Conservation (phyloP, 2,113 vertebrate genomes). For the Pachycephala philippinensis region DNA sequence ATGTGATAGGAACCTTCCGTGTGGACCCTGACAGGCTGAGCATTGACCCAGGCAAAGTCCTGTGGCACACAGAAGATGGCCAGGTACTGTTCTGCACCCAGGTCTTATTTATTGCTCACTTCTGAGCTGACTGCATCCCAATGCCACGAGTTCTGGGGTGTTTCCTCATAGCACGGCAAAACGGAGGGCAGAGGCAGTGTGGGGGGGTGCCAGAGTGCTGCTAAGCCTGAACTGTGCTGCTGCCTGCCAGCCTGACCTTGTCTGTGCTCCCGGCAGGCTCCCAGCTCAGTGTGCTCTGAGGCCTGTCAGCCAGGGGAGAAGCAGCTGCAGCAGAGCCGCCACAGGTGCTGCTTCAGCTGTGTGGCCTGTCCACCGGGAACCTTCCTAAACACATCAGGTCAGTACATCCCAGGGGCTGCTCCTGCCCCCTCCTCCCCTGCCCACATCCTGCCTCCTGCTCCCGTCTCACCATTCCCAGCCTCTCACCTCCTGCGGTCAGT, state of each 20-base stretch:
- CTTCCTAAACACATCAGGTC: constrained; percentile 79
- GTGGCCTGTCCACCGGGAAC: constrained; percentile 68
- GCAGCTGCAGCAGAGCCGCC: constrained; percentile 11
- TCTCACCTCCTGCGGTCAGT: neutral
- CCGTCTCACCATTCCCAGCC: neutral
- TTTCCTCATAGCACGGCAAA: neutral
- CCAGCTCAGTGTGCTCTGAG: constrained; percentile 46
- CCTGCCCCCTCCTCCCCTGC: neutral
- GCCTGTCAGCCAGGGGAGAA: constrained; percentile 39
- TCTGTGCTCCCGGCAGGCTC: constrained; percentile 20
- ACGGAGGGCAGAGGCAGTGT: neutral
- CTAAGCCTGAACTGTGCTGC: neutral
- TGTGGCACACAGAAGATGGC: constrained; percentile 66
- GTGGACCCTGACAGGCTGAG: constrained; percentile 54
- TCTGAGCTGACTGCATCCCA: too few species aligned
- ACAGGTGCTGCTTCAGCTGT: constrained; percentile 81
- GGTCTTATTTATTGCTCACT: neutral
- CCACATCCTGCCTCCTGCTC: neutral
- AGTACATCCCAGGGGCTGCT: neutral
- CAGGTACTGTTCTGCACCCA: constrained; percentile 19
- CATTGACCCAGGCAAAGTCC: constrained; percentile 63
- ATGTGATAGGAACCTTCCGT: constrained; percentile 68
- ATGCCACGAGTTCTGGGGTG: rapidly evolving
- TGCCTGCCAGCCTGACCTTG: neutral
- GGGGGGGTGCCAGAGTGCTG: neutral